Percentiles rank a stretch among this genome's conserved stretches.
These are phyloP conservation scores for Rhimphoctona megacephalus DNA, from an alignment of 2,888 invertebrate genomes.

Conservation along the genomic window DNA sequence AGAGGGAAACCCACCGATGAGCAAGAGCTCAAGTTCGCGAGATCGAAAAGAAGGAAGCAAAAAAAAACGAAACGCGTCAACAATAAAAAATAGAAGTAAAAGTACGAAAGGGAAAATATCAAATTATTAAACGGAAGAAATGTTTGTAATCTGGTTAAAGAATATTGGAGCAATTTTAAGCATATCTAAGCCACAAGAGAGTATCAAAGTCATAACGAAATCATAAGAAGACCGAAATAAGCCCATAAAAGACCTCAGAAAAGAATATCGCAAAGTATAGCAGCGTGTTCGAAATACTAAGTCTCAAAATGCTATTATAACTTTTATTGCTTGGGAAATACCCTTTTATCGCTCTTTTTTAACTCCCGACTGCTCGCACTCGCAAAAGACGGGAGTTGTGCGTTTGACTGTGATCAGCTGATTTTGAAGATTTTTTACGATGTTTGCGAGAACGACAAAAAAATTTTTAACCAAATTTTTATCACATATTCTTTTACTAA, in stretches of 20 bases:
- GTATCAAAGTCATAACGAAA: not conserved
- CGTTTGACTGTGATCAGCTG: no score
- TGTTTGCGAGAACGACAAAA: no score
- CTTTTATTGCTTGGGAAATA: not conserved
- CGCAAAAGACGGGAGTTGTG: no score
- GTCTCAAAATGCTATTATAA: not conserved
- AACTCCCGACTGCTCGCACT: no score
- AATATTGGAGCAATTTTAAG: not conserved
- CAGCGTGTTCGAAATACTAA: not conserved
- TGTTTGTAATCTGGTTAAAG: not conserved
- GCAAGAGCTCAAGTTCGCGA: constrained; percentile 31
- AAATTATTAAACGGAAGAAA: not conserved
- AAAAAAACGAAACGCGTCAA: not conserved
- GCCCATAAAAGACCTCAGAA: not conserved
- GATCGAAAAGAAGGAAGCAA: constrained; percentile 1
- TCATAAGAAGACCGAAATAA: not conserved
- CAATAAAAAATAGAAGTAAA: not conserved
- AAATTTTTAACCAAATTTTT: no score
- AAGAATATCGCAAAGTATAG: not conserved
- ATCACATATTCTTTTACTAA: no score
- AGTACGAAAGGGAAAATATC: not conserved
- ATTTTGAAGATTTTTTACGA: no score
- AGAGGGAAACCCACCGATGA: constrained; percentile 15
- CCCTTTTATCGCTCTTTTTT: not conserved
- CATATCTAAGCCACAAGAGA: not conserved